Base-by-base conservation (phyloP, 2,797 vertebrate genomes). In the Galaxias olidus region DNA sequence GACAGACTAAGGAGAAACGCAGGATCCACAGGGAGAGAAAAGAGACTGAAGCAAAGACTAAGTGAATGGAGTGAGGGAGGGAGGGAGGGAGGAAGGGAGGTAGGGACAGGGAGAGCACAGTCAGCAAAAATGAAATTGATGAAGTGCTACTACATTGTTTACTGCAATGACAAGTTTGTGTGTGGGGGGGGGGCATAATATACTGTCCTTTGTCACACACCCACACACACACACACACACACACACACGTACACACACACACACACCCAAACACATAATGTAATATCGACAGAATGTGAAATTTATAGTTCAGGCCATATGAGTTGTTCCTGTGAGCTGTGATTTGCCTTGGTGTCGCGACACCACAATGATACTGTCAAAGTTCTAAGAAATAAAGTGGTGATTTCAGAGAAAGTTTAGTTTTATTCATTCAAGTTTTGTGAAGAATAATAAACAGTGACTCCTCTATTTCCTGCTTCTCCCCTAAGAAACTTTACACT, bases 81-180 rank as follows among this genome's bases (percentile, higher is more conserved):
- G 6, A 46, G 54, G 57, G 58, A 58, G 51, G 9, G 50, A 51
- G 30, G 45, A 48, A 67, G 69, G 68, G 60, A 69, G 61, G 44
- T 14, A 73, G 59, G 63, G 45, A 69, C 10, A 67, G 12, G 10
- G 60, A 9, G 60, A 62, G 48, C 66, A 47, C 0, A 55, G 79
- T 84, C 86, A 84, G 83, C 86, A 83, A 44, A 66, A 83, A 74
- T 69, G 41, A 64, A 78, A 80, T 69, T 78, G 76, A 89, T 84
- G 81, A 65, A 75, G 69, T 49, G 30, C 30, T n/a, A n/a, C n/a
- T n/a, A n/a, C n/a, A 63, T 30, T 19, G 46, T 53, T 45, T 71
- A 56, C 73, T 61, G 61, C 71, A 77, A 65, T 45, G 71, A 77
- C 48, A 40, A 74, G 50, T n/a, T n/a, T n/a, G n/a, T n/a, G n/a